A percentile compares a stretch with the other conserved stretches of the same genome.
These are phyloP conservation scores for Lampropteryx suffumata DNA, from an alignment of 2,888 invertebrate genomes.

Conservation along the genomic window DNA sequence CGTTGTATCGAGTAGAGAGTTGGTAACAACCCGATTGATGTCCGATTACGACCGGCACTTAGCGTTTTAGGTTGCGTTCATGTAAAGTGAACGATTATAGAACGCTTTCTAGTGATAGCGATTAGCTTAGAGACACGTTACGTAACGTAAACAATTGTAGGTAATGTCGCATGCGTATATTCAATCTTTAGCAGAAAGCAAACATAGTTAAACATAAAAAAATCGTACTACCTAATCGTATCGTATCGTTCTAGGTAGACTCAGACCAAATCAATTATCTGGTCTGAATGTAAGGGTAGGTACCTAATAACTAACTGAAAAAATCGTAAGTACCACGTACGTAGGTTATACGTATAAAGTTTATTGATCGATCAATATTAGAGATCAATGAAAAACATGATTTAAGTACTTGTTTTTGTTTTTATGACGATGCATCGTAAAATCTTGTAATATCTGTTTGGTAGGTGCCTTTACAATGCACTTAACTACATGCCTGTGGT, in stretches of 20 bases:
- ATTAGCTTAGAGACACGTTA: background rate
- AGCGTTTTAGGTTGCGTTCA: constrained; percentile 52
- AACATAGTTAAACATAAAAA: too few relatives aligned
- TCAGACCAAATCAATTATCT: too few relatives aligned
- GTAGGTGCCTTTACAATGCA: background rate
- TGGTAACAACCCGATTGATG: constrained; percentile 57
- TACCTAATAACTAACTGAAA: too few relatives aligned
- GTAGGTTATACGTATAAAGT: constrained; percentile 3
- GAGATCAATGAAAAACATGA: constrained; percentile 13
- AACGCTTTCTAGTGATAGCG: constrained; percentile 44
- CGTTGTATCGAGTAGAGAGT: constrained; percentile 47
- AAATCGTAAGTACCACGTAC: too few relatives aligned
- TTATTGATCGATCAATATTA: constrained; percentile 4
- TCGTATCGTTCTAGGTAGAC: too few relatives aligned
- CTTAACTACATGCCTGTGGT: too few relatives aligned
- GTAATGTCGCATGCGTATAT: too few relatives aligned
- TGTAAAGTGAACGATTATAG: constrained; percentile 61
- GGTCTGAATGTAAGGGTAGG: too few relatives aligned
- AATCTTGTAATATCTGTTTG: constrained; percentile 4
- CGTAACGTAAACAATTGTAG: too few relatives aligned
- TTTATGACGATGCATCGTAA: constrained; percentile 8
- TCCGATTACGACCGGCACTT: constrained; percentile 57
- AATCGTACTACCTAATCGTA: too few relatives aligned
- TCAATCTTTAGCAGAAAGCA: too few relatives aligned
- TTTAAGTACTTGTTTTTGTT: constrained; percentile 11